phyloP scores from a whole-genome alignment of 2,113 vertebrate species.

The Cercocebus atys region DNA sequence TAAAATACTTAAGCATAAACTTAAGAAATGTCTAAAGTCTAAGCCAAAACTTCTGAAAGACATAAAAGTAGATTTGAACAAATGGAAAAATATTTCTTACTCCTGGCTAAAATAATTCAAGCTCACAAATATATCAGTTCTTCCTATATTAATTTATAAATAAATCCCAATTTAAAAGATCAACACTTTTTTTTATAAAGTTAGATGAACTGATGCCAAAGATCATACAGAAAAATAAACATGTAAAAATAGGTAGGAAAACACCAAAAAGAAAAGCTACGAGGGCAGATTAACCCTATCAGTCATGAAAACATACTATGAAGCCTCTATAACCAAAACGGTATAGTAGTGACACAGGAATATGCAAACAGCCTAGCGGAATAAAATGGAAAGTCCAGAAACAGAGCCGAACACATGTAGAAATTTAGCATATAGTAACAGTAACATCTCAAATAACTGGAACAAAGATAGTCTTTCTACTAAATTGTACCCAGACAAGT shows the following conservation, averaged over 20 bases:
- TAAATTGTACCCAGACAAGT: neutral
- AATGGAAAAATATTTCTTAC: slow-evolving; percentile 2
- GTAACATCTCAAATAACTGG: neutral
- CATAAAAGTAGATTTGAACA: slow-evolving; percentile 15
- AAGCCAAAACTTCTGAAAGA: slow-evolving; percentile 4
- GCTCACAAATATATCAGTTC: neutral
- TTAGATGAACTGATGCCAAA: neutral
- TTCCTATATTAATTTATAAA: neutral
- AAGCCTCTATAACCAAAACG: neutral
- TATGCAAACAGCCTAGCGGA: neutral
- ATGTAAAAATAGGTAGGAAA: slow-evolving; percentile 7
- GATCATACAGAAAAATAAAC: slow-evolving; percentile 1
- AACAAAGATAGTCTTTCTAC: neutral
- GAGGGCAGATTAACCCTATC: neutral
- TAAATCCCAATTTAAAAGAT: slow-evolving; percentile 46
- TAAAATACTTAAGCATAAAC: slow-evolving; percentile 25
- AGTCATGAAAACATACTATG: neutral
- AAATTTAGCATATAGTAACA: neutral
- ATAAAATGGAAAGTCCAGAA: slow-evolving; percentile 1
- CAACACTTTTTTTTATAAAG: neutral
- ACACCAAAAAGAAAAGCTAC: neutral
- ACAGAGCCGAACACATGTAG: neutral
- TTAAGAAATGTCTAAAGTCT: slow-evolving; percentile 10
- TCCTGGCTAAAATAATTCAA: neutral
- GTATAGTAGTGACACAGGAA: neutral